These are phyloP conservation scores for Biston betularia DNA, from an alignment of 2,888 invertebrate species.

Conservation along the genomic window DNA sequence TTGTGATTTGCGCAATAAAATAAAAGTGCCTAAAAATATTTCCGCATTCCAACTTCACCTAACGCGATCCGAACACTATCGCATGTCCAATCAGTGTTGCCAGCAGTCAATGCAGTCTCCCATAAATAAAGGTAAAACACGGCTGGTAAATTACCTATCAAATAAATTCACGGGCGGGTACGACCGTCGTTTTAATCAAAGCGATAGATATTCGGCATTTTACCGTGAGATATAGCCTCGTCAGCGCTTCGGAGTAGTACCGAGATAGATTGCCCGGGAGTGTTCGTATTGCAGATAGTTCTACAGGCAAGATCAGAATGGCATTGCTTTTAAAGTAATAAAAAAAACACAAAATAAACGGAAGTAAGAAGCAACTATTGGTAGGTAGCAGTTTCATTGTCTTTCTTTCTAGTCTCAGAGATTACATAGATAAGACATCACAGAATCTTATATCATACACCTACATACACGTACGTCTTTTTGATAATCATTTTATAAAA, in stretches of 20 bases:
- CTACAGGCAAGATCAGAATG: not conserved
- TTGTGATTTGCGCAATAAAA: too few relatives aligned
- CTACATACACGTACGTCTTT: too few relatives aligned
- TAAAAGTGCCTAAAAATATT: not conserved
- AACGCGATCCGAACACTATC: constrained; percentile 26
- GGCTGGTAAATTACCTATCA: constrained; percentile 53
- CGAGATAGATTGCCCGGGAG: constrained; percentile 17
- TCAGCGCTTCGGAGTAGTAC: constrained; percentile 29
- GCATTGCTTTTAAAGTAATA: not conserved
- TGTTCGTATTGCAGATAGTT: constrained; percentile 13
- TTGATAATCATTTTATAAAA: too few relatives aligned
- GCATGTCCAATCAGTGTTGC: constrained; percentile 38
- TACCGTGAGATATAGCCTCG: constrained; percentile 41
- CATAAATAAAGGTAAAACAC: constrained; percentile 52
- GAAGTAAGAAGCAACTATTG: too few relatives aligned
- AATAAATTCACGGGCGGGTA: constrained; percentile 50
- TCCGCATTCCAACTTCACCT: constrained; percentile 7
- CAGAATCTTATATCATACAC: too few relatives aligned
- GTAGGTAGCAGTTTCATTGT: too few relatives aligned
- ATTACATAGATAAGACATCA: too few relatives aligned
- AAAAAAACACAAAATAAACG: too few relatives aligned
- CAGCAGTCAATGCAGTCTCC: constrained; percentile 47
- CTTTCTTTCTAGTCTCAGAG: too few relatives aligned
- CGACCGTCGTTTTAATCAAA: constrained; percentile 47
- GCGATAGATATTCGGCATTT: constrained; percentile 44